phyloP scores from a whole-genome alignment of 2,797 vertebrate genomes.

The Scolopax rusticola region DNA sequence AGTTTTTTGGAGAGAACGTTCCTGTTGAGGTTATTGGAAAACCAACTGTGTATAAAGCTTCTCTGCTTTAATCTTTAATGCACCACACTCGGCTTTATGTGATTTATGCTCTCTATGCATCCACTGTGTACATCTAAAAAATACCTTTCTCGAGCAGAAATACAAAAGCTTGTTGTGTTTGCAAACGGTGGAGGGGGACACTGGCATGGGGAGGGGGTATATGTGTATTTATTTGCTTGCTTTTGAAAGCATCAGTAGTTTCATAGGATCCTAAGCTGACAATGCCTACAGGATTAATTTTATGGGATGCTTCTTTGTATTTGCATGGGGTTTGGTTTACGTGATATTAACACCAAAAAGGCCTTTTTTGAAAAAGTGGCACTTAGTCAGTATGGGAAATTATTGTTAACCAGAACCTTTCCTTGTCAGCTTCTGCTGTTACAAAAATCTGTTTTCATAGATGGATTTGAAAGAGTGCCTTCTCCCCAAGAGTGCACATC shows the following conservation, averaged over 20 bases:
- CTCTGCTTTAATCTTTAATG: conserved; percentile 14
- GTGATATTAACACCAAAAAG: neutral
- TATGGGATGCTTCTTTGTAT: neutral
- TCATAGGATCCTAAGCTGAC: neutral
- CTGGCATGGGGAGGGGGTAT: neutral
- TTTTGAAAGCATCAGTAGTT: neutral
- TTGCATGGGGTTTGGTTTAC: neutral
- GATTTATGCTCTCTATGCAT: neutral
- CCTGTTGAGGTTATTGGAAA: conserved; percentile 30
- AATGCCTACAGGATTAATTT: neutral
- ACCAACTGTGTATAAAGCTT: conserved; percentile 29
- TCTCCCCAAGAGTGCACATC: neutral
- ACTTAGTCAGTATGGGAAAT: neutral
- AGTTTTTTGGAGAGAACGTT: neutral
- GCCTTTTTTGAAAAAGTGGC: neutral
- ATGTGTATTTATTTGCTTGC: neutral
- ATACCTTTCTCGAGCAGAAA: neutral
- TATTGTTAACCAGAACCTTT: neutral
- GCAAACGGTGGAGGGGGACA: neutral
- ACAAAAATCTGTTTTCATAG: neutral
- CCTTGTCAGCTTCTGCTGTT: neutral
- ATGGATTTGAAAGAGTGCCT: neutral
- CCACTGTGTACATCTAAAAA: neutral
- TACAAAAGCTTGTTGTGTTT: neutral
- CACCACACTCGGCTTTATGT: neutral